A percentile compares a stretch with the other conserved stretches of the same genome.
phyloP scores from a whole-genome alignment of 2,888 invertebrate genomes.

The Polylopha cassiicola region DNA sequence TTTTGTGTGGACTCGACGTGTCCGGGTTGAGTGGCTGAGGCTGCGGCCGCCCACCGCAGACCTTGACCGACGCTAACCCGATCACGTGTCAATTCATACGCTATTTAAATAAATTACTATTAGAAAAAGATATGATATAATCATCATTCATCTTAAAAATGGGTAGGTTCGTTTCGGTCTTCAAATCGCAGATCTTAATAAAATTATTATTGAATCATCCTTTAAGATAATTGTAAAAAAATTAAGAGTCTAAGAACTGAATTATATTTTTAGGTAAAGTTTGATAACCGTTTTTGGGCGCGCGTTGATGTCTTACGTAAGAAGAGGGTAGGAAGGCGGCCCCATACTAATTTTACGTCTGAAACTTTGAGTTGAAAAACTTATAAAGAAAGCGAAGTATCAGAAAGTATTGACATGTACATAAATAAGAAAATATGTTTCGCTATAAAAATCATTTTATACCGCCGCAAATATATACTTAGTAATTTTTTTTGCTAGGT shows the following conservation, averaged over 20 bases:
- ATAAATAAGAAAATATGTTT: too few relatives aligned
- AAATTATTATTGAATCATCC: too few relatives aligned
- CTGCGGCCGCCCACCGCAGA: constrained; percentile 57
- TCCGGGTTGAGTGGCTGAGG: constrained; percentile 64
- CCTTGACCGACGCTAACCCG: constrained; percentile 69
- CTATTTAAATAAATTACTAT: constrained; percentile 23
- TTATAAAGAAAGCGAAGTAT: too few relatives aligned
- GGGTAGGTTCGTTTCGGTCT: too few relatives aligned
- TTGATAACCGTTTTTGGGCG: constrained; percentile 18
- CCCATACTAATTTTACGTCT: not conserved
- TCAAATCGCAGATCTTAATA: too few relatives aligned
- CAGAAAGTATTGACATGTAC: too few relatives aligned
- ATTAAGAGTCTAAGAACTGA: not conserved
- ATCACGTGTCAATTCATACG: constrained; percentile 35
- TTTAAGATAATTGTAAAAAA: too few relatives aligned
- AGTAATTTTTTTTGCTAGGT: too few relatives aligned
- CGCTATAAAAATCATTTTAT: too few relatives aligned
- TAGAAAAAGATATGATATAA: constrained; percentile 12
- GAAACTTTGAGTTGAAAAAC: not conserved
- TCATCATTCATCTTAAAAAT: too few relatives aligned
- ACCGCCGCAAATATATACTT: too few relatives aligned
- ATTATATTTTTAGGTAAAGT: too few relatives aligned
- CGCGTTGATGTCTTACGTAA: constrained; percentile 67
- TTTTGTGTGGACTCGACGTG: constrained; percentile 34
- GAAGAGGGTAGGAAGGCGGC: constrained; percentile 27